phyloP scores from a whole-genome alignment of 2,888 invertebrate species.

The Stictocephala bisonia region DNA sequence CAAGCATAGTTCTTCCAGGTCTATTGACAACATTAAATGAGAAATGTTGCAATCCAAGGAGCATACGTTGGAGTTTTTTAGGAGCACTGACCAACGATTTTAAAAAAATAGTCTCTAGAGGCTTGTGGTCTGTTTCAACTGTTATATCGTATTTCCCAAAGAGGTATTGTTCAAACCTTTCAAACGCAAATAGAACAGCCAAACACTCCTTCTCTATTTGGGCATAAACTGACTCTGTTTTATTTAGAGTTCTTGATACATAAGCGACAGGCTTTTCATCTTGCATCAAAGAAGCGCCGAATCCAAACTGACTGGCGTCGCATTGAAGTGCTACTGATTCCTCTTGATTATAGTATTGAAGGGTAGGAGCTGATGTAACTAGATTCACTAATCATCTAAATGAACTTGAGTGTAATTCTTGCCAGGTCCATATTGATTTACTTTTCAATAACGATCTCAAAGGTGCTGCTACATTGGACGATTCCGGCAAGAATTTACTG shows the following conservation, averaged over 20 bases:
- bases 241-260: slow-evolving; percentile 6
- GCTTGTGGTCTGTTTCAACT: too few species aligned
- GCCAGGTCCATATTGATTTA: not conserved
- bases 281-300: not conserved
- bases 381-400: not conserved
- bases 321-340: not conserved
- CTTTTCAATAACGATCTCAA: not conserved
- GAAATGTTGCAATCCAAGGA: too few species aligned
- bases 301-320: slow-evolving; percentile 13
- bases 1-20: too few species aligned
- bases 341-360: not conserved
- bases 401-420: not conserved
- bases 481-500: slow-evolving; percentile 23
- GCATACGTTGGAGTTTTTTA: too few species aligned
- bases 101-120: too few species aligned
- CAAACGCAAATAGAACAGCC: too few species aligned
- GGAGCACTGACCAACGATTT: too few species aligned
- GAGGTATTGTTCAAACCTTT: too few species aligned
- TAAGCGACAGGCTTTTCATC: not conserved
- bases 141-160: too few species aligned
- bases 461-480: slow-evolving; percentile 18
- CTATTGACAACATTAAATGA: too few species aligned
- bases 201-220: too few species aligned
- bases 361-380: not conserved
- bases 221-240: too few species aligned